Evolutionary conservation across 2,113 vertebrate genomes (phyloP), one percentile per base, ranked within the genome.

Genomic region (Ascaphus truei): DNA sequence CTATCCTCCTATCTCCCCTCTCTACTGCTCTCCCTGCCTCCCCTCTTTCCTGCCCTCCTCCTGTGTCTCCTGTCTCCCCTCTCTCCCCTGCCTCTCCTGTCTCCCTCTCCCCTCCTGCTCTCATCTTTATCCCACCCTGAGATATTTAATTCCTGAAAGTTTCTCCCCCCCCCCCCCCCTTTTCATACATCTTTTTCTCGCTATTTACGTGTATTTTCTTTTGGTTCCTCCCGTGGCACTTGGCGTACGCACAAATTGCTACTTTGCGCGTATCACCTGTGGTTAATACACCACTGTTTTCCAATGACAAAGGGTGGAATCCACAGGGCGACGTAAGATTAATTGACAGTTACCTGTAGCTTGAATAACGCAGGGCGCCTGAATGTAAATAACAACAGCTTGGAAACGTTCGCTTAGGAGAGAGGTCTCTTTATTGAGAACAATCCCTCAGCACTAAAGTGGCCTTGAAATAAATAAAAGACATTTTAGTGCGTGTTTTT

Each of bases 271-370:
- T 71, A 69, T 74, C 76, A 81, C 83, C 83, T 80, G 78, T 76
- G 77, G 83, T 76, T 79, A 83, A 81, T 80, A 69, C 73, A 57
- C 61, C 76, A 76, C 55, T 62, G 33, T 75, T 75, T 77, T 77
- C 63, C 72, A 81, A 18, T 76, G 79, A 75, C 66, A 71, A 64
- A 72, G 26, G 39, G 75, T 67, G 41, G 52, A 85, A 78, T 81
- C 80, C 62, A 22, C 66, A 7, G 74, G 52, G 47, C 33, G 64
- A 72, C 72, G 51, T 5, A 69, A 68, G 77, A 76, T 77, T 80
- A 71, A 68, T 59, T 72, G 80, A 75, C 71, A 62, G 72, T 34
- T 74, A 73, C 66, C 66, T 57, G 55, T 37, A 30, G 73, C 74
- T 73, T 68, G 55, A 79, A 76, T 67, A 72, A 64, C 69, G 78